Conservation (phyloP, 2,888 invertebrate genomes). For the Neuroscelio doddi region DNA sequence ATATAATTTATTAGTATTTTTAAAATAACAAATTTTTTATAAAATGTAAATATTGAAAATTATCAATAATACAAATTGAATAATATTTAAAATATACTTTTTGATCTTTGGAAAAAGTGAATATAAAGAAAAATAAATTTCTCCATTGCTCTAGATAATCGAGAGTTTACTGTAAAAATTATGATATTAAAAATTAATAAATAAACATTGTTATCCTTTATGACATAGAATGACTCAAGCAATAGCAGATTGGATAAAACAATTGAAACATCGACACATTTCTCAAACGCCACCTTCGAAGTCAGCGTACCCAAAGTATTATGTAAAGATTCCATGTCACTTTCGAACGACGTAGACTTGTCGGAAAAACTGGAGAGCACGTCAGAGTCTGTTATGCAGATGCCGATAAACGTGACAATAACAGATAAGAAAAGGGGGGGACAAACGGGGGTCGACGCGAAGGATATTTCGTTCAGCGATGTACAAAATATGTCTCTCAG, state of each 20-base stretch:
- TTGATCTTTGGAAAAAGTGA: too few species aligned
- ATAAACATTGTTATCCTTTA: conserved; percentile 32
- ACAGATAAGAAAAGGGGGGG: conserved; percentile 60
- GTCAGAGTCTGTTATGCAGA: conserved; percentile 56
- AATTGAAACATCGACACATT: conserved; percentile 54
- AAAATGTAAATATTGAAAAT: too few species aligned
- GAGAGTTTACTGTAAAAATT: too few species aligned
- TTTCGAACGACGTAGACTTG: conserved; percentile 59
- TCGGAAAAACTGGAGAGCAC: conserved; percentile 60
- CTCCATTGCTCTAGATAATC: too few species aligned
- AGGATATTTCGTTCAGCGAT: conserved; percentile 21
- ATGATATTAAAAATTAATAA: too few species aligned
- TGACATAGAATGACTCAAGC: conserved; percentile 57
- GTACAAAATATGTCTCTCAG: conserved; percentile 50
- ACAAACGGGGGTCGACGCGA: conserved; percentile 16
- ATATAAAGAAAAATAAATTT: too few species aligned
- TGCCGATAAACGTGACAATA: conserved; percentile 68
- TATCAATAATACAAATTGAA: too few species aligned
- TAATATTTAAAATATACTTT: too few species aligned
- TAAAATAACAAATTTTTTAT: too few species aligned
- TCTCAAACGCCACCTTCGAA: conserved; percentile 67
- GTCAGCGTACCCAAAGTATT: conserved; percentile 63
- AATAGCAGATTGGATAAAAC: conserved; percentile 58
- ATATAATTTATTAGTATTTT: too few species aligned
- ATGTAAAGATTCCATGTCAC: conserved; percentile 56